Evolutionary conservation across 2,797 vertebrate genomes (phyloP).

Genomic region (Clarias fuscus): DNA sequence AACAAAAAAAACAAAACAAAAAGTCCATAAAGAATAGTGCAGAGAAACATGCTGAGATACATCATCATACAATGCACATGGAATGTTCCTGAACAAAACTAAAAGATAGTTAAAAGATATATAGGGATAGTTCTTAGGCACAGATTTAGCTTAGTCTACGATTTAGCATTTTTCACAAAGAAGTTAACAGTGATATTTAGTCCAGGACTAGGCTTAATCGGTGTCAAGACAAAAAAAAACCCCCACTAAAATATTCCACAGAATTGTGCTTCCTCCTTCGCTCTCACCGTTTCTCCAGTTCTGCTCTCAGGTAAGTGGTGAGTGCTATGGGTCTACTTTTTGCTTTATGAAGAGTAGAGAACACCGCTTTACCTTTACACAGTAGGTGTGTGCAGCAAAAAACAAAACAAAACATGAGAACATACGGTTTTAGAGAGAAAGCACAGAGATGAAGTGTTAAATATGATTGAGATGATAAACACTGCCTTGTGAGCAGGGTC

Average conservation of each 20-base stretch:
- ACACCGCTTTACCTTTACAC: slow-evolving; percentile 36
- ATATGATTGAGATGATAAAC: slow-evolving; percentile 52
- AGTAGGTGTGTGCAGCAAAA: slow-evolving; percentile 42
- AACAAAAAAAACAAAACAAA: slow-evolving; percentile 3
- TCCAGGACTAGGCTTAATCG: slow-evolving; percentile 47
- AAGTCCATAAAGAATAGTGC: slow-evolving; percentile 64
- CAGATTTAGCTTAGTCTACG: slow-evolving; percentile 43
- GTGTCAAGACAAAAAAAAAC: slow-evolving; percentile 44
- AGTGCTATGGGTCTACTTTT: slow-evolving; percentile 54
- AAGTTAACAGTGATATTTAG: slow-evolving; percentile 46
- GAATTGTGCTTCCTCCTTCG: slow-evolving; percentile 70
- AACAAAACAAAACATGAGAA: neutral
- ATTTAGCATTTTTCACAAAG: slow-evolving; percentile 33
- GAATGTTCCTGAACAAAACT: slow-evolving; percentile 63
- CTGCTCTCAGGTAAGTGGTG: slow-evolving; percentile 41
- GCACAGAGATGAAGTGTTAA: slow-evolving; percentile 39
- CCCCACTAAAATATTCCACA: slow-evolving; percentile 52
- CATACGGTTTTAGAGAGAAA: slow-evolving; percentile 17
- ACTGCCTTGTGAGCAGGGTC: slow-evolving; percentile 62
- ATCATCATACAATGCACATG: slow-evolving; percentile 57
- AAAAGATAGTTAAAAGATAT: slow-evolving; percentile 39
- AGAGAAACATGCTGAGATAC: slow-evolving; percentile 47
- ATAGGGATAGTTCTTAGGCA: slow-evolving; percentile 33
- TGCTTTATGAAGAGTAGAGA: slow-evolving; percentile 52
- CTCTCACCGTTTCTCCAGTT: slow-evolving; percentile 49